Evolutionary conservation across 1,140 invertebrate species (phyloP).

Genomic region (Conus betulinus): DNA sequence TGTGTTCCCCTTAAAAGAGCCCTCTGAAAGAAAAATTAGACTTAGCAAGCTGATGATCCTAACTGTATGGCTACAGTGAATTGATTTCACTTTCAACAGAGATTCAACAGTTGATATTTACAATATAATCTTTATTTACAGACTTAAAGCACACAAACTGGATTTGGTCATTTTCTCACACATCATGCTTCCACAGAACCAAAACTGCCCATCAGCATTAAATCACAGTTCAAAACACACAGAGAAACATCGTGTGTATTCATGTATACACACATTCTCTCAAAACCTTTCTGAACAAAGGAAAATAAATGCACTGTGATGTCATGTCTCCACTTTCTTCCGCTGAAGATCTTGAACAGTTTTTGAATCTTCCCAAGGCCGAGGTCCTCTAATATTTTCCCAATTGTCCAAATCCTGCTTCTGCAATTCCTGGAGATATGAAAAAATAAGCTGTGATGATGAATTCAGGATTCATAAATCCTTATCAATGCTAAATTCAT

Average conservation of each 20-base stretch:
- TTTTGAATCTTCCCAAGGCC: constrained; percentile 85
- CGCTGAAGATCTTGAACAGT: constrained; percentile 54
- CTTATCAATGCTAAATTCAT: neutral
- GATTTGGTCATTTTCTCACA: no score
- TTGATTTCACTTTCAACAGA: no score
- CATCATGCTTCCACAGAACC: no score
- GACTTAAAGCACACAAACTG: no score
- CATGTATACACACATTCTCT: neutral
- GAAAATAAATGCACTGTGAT: neutral
- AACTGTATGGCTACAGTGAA: no score
- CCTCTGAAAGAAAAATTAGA: no score
- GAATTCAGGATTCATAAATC: neutral
- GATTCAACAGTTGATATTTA: neutral
- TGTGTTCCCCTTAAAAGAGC: no score
- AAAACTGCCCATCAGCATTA: no score
- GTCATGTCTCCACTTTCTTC: constrained; percentile 8
- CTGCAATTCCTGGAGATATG: constrained; percentile 43
- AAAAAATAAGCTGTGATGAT: neutral
- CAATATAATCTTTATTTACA: neutral
- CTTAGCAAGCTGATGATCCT: no score
- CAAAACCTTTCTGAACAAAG: neutral
- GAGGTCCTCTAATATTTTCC: constrained; percentile 86
- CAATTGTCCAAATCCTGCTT: constrained; percentile 84
- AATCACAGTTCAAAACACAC: neutral
- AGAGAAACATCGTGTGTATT: neutral